Conservation (phyloP, 2,113 vertebrate genomes). For the Carlito syrichta region DNA sequence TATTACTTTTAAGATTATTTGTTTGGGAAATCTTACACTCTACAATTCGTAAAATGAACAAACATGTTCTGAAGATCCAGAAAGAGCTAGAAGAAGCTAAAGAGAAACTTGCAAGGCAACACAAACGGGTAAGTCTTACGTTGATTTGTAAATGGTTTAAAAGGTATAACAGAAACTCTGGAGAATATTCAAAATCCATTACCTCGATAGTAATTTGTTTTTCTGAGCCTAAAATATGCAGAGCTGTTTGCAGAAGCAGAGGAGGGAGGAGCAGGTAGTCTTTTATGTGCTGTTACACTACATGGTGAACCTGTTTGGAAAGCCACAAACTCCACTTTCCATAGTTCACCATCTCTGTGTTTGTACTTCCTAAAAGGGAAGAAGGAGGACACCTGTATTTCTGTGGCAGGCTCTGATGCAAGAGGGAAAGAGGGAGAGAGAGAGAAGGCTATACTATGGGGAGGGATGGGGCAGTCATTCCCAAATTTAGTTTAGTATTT, state of each 20-base stretch:
- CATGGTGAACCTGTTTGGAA: neutral
- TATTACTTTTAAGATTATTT: conserved; percentile 88
- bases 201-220: neutral
- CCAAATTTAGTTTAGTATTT: neutral
- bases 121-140: conserved; percentile 84
- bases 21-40: conserved; percentile 98
- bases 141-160: neutral
- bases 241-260: neutral
- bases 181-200: neutral
- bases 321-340: neutral
- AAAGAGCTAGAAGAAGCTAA: conserved; percentile 96
- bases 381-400: neutral
- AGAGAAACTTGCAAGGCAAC: conserved; percentile 95
- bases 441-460: neutral
- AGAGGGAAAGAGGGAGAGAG: neutral
- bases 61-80: conserved; percentile 98
- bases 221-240: neutral
- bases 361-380: neutral
- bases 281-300: neutral
- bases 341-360: neutral
- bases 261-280: no score
- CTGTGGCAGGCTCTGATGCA: neutral
- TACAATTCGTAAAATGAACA: conserved; percentile 99
- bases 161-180: neutral
- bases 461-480: neutral